These are phyloP conservation scores for Sisor rabdophorus DNA, from an alignment of 2,113 vertebrate species.

Conservation along the genomic window DNA sequence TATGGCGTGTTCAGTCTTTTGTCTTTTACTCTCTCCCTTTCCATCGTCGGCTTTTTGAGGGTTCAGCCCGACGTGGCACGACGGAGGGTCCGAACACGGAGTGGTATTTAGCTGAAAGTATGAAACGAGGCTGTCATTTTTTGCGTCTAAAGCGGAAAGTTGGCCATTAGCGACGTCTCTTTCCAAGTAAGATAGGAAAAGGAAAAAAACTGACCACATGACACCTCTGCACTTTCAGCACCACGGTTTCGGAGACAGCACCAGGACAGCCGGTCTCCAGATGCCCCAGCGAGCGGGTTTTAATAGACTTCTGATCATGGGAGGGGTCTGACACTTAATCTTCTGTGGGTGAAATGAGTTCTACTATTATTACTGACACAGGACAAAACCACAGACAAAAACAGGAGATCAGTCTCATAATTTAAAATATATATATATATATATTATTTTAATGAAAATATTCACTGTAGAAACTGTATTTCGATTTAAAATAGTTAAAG, in stretches of 20 bases:
- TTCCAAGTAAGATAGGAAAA: slow-evolving; percentile 70
- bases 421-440: too few relatives aligned
- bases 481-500: too few relatives aligned
- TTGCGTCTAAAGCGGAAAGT: slow-evolving; percentile 52
- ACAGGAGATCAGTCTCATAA: too few relatives aligned
- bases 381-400: too few relatives aligned
- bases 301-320: slow-evolving; percentile 61
- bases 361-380: too few relatives aligned
- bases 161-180: slow-evolving; percentile 62
- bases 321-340: slow-evolving; percentile 63
- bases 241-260: slow-evolving; percentile 72
- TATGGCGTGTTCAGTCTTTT: neutral
- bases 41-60: neutral
- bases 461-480: too few relatives aligned
- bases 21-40: neutral
- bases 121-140: slow-evolving; percentile 56
- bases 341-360: slow-evolving; percentile 21
- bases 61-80: neutral
- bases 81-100: slow-evolving; percentile 56
- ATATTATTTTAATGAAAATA: too few relatives aligned
- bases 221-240: slow-evolving; percentile 68
- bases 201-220: slow-evolving; percentile 73
- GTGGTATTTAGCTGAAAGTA: slow-evolving; percentile 60
- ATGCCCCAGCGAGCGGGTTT: slow-evolving; percentile 55
- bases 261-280: slow-evolving; percentile 50